Percentiles rank a stretch among this genome's conserved stretches.
phyloP scores from a whole-genome alignment of 2,797 vertebrate species.

The Heliangelus exortis region DNA sequence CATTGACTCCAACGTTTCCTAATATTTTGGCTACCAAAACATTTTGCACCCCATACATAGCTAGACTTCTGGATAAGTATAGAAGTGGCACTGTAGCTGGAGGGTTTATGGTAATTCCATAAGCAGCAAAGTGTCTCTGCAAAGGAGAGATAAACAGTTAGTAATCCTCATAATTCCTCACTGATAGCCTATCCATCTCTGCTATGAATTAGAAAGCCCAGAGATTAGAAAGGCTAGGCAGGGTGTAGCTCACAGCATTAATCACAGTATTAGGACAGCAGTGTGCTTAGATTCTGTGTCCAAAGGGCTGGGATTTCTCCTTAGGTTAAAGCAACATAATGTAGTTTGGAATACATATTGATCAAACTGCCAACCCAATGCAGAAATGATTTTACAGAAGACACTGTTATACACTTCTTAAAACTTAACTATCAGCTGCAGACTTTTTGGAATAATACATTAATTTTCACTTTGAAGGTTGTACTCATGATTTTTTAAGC shows the following conservation, averaged over 20 bases:
- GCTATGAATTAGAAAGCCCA: slow-evolving; percentile 77
- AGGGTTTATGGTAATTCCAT: slow-evolving; percentile 71
- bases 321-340: slow-evolving; percentile 1
- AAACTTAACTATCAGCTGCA: not conserved
- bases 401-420: not conserved
- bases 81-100: slow-evolving; percentile 41
- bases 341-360: not conserved
- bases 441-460: not conserved
- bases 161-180: slow-evolving; percentile 81
- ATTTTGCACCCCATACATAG: not conserved
- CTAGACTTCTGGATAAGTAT: slow-evolving; percentile 37
- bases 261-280: slow-evolving; percentile 60
- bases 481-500: not conserved
- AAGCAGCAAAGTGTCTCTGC: slow-evolving; percentile 71
- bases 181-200: slow-evolving; percentile 81
- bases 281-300: slow-evolving; percentile 33
- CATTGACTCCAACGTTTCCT: not conserved
- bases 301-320: slow-evolving; percentile 21
- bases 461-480: not conserved
- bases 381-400: not conserved
- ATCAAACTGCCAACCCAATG: not conserved
- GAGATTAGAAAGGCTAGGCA: slow-evolving; percentile 74
- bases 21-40: slow-evolving; percentile 36
- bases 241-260: slow-evolving; percentile 64
- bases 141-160: slow-evolving; percentile 80